These are phyloP conservation scores for Drosophila tripunctata DNA, from an alignment of 2,888 invertebrate genomes.

Conservation along the genomic window DNA sequence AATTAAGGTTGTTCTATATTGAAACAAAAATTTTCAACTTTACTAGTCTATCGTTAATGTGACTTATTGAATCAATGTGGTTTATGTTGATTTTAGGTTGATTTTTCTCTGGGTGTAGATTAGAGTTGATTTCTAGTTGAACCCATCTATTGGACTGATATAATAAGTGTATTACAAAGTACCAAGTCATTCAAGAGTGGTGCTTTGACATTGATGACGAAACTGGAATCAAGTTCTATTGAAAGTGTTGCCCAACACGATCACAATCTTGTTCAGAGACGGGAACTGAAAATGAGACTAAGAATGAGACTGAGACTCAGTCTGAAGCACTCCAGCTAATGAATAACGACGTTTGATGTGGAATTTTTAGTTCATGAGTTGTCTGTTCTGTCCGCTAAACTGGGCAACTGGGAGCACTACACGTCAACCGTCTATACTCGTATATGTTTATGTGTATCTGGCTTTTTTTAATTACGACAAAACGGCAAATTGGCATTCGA, in stretches of 20 bases:
- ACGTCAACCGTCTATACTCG: constrained; percentile 11
- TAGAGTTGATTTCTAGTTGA: no score
- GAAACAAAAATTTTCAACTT: no score
- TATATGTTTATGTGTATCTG: constrained; percentile 23
- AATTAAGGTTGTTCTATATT: no score
- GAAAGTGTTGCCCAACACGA: constrained; percentile 65
- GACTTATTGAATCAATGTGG: no score
- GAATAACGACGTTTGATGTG: constrained; percentile 71
- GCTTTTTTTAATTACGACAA: constrained; percentile 69
- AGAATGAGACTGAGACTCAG: background rate
- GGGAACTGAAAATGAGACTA: background rate
- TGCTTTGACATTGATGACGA: constrained; percentile 29
- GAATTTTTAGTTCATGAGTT: constrained; percentile 75
- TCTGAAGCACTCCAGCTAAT: constrained; percentile 51
- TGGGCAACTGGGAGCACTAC: background rate
- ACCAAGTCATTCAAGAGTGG: constrained; percentile 40
- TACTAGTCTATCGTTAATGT: no score
- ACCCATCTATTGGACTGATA: no score
- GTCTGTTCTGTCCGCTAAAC: constrained; percentile 9
- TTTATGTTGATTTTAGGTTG: no score
- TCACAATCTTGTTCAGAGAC: background rate
- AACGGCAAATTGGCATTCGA: constrained; percentile 64
- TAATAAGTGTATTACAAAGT: no score
- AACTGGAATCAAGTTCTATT: constrained; percentile 77
- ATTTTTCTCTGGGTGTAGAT: no score